Evolutionary conservation across 2,797 vertebrate genomes (phyloP).

Genomic region (Syngnathus rostellatus): DNA sequence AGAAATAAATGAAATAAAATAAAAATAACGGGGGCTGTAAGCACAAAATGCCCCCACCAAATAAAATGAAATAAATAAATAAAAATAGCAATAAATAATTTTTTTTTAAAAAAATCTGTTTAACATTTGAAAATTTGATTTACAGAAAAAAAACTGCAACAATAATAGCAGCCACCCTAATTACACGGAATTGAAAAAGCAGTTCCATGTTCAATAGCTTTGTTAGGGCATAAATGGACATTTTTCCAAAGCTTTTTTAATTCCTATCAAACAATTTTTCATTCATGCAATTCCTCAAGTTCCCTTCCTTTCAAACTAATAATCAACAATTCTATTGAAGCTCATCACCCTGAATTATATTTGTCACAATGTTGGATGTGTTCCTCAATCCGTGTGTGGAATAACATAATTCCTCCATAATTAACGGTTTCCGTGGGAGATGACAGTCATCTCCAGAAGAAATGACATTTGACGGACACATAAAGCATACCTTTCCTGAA

Average conservation of each 20-base stretch:
- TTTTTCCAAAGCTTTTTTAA: too few relatives aligned
- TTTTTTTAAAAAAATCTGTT: background rate
- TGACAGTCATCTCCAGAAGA: constrained; percentile 8
- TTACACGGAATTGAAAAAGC: too few relatives aligned
- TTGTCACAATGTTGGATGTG: background rate
- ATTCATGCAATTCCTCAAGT: background rate
- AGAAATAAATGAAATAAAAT: background rate
- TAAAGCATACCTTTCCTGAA: constrained; percentile 14
- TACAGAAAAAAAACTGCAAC: background rate
- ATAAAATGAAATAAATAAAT: background rate
- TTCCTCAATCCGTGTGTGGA: background rate
- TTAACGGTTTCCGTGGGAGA: background rate
- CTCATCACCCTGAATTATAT: background rate
- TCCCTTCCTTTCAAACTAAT: background rate
- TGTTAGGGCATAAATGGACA: background rate
- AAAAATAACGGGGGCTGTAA: too few relatives aligned
- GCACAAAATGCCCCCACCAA: background rate
- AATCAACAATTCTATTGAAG: background rate
- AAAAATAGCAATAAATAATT: too few relatives aligned
- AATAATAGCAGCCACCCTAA: background rate
- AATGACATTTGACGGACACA: constrained; percentile 6
- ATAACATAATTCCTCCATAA: background rate
- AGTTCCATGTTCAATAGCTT: background rate
- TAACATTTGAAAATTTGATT: background rate
- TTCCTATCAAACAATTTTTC: background rate